Base-by-base conservation (phyloP, 2,113 vertebrate genomes). In the Poicephalus meyeri region DNA sequence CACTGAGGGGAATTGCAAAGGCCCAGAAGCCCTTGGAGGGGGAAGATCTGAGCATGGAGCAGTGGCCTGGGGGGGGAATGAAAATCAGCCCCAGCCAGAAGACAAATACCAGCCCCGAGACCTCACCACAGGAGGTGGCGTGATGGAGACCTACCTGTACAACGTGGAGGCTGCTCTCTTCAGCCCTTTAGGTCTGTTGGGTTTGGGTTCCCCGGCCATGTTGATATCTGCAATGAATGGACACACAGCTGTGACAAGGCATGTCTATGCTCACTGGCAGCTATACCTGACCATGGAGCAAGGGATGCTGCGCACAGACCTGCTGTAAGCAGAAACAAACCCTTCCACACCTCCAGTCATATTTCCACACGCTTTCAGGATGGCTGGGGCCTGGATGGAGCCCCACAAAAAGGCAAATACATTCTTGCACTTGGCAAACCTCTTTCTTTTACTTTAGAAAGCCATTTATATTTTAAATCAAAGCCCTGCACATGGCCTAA, bases 121-220 rank as follows among this genome's bases (percentile, higher is more conserved):
- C 24, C 18, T 60, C 1, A 0, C 6, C 0, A 7, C 20, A 2
- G 55, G 33, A 72, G 71, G 28, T 35, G 50, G 41, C 1, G 2
- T 1, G 5, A 19, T 47, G 25, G 35, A 70, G 37, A 94, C 98
- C 58, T 97, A 99, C 99, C 99, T 99, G 98, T 99, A 99, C 80
- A 99, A 97, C 16, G 99, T 95, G 21, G 99, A 98, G 44, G 98
- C 98, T 39, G 98, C 98, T 95, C 99, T 98, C 98, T 99, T 99
- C 96, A 99, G 97, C 52, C 98, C 98, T 96, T 99, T 99, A 44
- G 98, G 98, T 97, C 99, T 98, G 95, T 97, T 98, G 29, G 99
- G 99, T 83, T 98, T 99, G 35, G 99, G 99, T 84, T 99, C 99
- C 91, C 99, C 99, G 2, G 99, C 99, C 99, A 99, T 99, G 97